These are phyloP conservation scores for Chymomyza caudatula DNA, from an alignment of 2,888 invertebrate species.

Conservation along the genomic window DNA sequence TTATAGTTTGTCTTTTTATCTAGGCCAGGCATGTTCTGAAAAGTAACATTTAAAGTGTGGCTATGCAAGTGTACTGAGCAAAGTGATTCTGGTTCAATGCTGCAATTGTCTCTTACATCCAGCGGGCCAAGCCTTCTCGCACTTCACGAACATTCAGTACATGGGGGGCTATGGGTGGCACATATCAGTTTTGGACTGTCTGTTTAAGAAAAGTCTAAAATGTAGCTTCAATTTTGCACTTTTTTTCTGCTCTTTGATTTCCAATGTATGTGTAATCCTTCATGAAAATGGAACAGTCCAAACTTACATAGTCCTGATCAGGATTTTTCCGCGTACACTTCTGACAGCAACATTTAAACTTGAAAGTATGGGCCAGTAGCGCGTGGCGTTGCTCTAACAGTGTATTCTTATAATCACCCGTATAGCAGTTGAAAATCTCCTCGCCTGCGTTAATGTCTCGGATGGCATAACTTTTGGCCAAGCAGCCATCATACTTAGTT, in stretches of 20 bases:
- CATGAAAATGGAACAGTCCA: not conserved
- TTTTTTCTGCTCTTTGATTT: too few relatives aligned
- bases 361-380: slow-evolving; percentile 84
- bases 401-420: slow-evolving; percentile 85
- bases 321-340: slow-evolving; percentile 80
- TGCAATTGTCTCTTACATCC: too few relatives aligned
- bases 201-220: not conserved
- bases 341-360: slow-evolving; percentile 87
- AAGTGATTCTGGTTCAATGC: too few relatives aligned
- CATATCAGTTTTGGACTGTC: too few relatives aligned
- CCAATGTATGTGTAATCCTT: not conserved
- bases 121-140: too few relatives aligned
- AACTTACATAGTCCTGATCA: slow-evolving; percentile 63
- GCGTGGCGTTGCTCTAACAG: slow-evolving; percentile 81
- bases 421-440: slow-evolving; percentile 92
- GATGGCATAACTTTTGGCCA: slow-evolving; percentile 84
- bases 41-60: too few relatives aligned
- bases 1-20: too few relatives aligned
- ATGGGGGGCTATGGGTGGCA: too few relatives aligned
- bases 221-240: not conserved
- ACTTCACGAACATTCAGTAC: too few relatives aligned
- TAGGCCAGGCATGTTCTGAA: too few relatives aligned
- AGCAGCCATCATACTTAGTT: slow-evolving; percentile 85
- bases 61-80: too few relatives aligned
- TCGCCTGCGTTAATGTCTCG: slow-evolving; percentile 82